Evolutionary conservation across 92 coral and sea anemone species (phyloP), one percentile per base, ranked within the genome.

Genomic region (Phenganax marumi): DNA sequence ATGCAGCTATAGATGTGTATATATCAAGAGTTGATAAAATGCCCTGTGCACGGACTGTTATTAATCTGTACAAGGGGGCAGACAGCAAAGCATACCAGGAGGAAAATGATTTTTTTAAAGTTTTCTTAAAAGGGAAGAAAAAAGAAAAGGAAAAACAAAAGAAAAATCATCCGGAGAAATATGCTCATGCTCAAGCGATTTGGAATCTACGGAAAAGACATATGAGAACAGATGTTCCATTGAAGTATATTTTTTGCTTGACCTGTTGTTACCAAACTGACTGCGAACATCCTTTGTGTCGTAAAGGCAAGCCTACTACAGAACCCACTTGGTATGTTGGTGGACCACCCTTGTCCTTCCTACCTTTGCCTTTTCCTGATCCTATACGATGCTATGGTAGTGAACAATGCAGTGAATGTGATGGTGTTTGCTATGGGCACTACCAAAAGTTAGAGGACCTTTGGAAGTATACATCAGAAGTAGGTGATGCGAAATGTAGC

Each of bases 131-230:
- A n/a, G n/a, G n/a, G n/a, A n/a, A n/a, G n/a, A n/a, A n/a, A n/a
- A 58, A 23, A 10, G 88, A 13, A 17, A 91, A 86, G 66, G 82
- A 64, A 25, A 68, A 70, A 49, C 52, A 88, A 33, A 65, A 91
- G 54, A 64, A 75, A 19, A 72, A 78, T 48, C 82, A 88, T 39
- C 88, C 90, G 0, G 60, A 60, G 8, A 69, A 57, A 77, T 81
- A 76, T 74, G 48, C 70, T 50, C 64, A 55, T 61, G 64, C 85
- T 88, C 89, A 88, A 81, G 79, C 51, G 76, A 81, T 90, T 64
- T 90, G 93, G 93, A 72, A 69, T 48, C 86, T 90, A 53, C 85
- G 86, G 13, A 75, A 85, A 84, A 90, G 85, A 24, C 92, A 89
- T 73, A 23, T 83, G 65, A 51, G 72, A 21, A 52, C 17, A 3